Evolutionary conservation across 1,140 invertebrate species (phyloP), one percentile per base, ranked within the genome.

Genomic region (Heliothis subflexa): DNA sequence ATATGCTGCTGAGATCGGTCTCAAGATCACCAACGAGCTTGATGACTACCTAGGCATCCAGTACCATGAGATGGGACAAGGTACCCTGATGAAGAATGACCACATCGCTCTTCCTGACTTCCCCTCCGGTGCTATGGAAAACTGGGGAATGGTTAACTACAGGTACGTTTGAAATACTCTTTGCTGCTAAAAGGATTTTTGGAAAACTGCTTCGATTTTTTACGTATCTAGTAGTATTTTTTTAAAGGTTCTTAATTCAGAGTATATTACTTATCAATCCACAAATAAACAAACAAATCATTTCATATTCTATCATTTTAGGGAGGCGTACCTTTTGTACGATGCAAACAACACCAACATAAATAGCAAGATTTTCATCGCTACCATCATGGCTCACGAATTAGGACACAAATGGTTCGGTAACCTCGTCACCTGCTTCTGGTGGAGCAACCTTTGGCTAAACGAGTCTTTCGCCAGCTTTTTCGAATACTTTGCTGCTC

Each of bases 41-140:
- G 93, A 95, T 80, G 89, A 94, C 33, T 96, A 95, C 81, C 94
- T 95, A 18, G 88, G 91, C 3, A 85, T 95, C 1, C 82, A 85
- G 9, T 96, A 96, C 82, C 92, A 93, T 66, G 81, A 83, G 18
- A 91, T 90, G 89, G 93, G 91, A 16, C 88, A 93, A 93, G 92
- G 88, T 93, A 25, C 88, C 0, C 80, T 91, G 12, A 92, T 96
- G 80, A 95, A 95, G 83, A 94, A 95, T 77, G 97, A 97, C 81
- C 95, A 97, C 54, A 96, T 97, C 57, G 96, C 96, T 50, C 94
- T 97, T 76, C 97, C 97, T n/a, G 96, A 97, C 88, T 97, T 97
- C 85, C 94, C 95, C 4, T 96, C 96, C 57, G 97, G 97, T 25
- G 97, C 96, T 75, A 96, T 96, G 96, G 96, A 96, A 83, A 96